Conservation (phyloP, 2,888 invertebrate species). For the Drepanosiphum platanoidis region DNA sequence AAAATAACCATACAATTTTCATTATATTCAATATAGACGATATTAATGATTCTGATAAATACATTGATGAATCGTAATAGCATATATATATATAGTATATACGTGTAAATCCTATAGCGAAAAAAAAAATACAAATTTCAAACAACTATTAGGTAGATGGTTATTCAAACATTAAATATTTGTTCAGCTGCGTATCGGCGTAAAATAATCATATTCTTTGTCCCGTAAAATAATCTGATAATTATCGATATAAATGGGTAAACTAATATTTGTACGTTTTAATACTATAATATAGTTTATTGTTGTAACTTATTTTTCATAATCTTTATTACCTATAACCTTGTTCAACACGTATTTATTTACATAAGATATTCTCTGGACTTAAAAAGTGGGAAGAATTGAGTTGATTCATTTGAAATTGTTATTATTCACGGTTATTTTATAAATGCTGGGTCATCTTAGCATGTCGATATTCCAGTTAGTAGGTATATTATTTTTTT, state of each 20-base stretch:
- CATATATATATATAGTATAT: neutral
- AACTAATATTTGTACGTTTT: constrained; percentile 10
- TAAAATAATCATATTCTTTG: constrained; percentile 20
- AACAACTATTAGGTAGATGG: neutral
- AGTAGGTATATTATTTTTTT: neutral
- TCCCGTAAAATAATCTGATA: constrained; percentile 18
- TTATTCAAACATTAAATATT: neutral
- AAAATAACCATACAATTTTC: neutral
- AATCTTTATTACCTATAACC: constrained; percentile 53
- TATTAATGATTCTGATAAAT: neutral
- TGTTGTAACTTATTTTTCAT: constrained; percentile 26
- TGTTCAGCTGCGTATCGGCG: neutral
- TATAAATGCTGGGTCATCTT: constrained; percentile 38
- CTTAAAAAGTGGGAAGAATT: constrained; percentile 22
- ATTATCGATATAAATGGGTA: constrained; percentile 16
- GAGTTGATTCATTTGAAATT: constrained; percentile 30
- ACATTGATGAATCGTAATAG: neutral
- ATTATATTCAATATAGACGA: neutral
- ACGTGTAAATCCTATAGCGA: neutral
- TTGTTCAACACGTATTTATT: constrained; percentile 46
- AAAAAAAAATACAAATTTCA: neutral
- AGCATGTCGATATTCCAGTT: constrained; percentile 31
- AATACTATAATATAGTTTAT: constrained; percentile 10
- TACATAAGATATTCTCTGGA: constrained; percentile 24
- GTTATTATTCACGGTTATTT: constrained; percentile 26